These are phyloP conservation scores for Oenanthe oenanthe DNA, from an alignment of 2,113 vertebrate species.

Conservation along the genomic window DNA sequence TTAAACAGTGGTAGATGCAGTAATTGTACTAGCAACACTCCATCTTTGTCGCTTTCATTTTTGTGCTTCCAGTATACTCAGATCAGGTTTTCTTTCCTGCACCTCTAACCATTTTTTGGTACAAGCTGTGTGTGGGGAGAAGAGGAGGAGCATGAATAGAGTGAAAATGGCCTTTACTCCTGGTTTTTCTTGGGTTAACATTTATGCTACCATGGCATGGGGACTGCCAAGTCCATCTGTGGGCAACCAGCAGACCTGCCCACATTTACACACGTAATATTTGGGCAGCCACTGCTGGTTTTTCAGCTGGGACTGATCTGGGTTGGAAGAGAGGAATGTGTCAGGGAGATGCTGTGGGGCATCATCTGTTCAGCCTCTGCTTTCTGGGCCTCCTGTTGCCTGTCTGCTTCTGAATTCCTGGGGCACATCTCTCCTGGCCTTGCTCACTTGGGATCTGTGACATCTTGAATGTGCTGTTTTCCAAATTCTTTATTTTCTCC, in stretches of 20 bases:
- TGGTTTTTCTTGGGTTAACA: neutral
- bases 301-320: neutral
- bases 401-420: neutral
- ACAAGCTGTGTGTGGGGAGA: fast-evolving
- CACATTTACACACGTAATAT: neutral
- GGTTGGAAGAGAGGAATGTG: neutral
- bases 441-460: neutral
- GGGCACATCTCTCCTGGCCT: neutral
- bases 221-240: neutral
- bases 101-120: neutral
- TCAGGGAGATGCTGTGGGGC: neutral
- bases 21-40: neutral
- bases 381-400: neutral
- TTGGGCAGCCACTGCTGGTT: neutral
- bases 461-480: neutral
- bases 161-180: neutral
- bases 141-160: neutral
- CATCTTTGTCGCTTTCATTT: neutral
- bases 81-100: neutral
- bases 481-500: neutral
- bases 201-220: fast-evolving
- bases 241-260: neutral
- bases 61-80: neutral
- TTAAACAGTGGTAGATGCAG: neutral
- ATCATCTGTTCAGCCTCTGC: neutral